A percentile compares a stretch with the other conserved stretches of the same genome.
These are phyloP conservation scores for Chelonus formosanus DNA, from an alignment of 2,888 invertebrate species.

Conservation along the genomic window DNA sequence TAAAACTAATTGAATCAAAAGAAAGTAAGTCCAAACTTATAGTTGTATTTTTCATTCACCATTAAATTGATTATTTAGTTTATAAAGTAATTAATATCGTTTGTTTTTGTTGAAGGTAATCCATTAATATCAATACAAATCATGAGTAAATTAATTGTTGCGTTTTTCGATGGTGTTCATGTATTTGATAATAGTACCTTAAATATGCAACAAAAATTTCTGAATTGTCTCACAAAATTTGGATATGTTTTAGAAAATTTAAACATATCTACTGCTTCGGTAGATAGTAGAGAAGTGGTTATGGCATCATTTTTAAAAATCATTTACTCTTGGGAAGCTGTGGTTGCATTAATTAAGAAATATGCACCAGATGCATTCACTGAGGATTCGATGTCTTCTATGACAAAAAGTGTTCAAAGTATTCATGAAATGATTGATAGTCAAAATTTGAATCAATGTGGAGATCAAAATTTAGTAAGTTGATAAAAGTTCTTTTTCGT, in stretches of 20 bases:
- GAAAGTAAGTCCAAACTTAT: conserved; percentile 13
- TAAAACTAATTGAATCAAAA: conserved; percentile 41
- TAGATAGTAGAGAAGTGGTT: conserved; percentile 43
- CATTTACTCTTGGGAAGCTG: conserved; percentile 50
- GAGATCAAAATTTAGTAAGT: conserved; percentile 9
- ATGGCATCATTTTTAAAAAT: conserved; percentile 42
- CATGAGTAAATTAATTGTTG: conserved; percentile 41
- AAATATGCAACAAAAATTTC: conserved; percentile 49
- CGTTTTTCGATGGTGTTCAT: conserved; percentile 49
- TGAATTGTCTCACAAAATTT: conserved; percentile 48
- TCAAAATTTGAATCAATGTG: background rate
- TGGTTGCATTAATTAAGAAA: conserved; percentile 47
- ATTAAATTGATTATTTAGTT: background rate
- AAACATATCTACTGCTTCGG: conserved; percentile 40
- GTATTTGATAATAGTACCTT: conserved; percentile 51
- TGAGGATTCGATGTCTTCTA: conserved; percentile 42
- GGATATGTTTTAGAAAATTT: conserved; percentile 45
- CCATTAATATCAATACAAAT: conserved; percentile 34
- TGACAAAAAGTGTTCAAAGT: conserved; percentile 46
- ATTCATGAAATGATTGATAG: conserved; percentile 31
- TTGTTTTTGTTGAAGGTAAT: conserved; percentile 34
- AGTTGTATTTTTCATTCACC: background rate
- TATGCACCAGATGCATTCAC: conserved; percentile 46
- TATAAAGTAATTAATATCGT: conserved; percentile 1
- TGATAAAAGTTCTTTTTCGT: background rate